Conservation (phyloP, 2,888 invertebrate genomes). For the Phengaris alcon region DNA sequence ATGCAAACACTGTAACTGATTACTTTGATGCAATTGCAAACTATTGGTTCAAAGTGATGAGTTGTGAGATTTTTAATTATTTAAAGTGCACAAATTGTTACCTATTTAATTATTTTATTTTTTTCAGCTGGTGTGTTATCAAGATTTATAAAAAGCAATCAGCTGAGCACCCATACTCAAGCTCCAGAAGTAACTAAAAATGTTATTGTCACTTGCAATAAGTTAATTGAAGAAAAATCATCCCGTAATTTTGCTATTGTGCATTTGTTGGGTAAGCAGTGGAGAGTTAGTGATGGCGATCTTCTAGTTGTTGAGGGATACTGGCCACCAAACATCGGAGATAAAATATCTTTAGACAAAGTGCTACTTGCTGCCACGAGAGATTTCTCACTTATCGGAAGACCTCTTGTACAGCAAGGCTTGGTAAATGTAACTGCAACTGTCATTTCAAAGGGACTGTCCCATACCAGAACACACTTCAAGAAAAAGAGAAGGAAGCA, state of each 20-base stretch:
- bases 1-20: too few relatives aligned
- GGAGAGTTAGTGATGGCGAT: constrained; percentile 91
- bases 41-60: too few relatives aligned
- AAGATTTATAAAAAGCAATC: constrained; percentile 57
- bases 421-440: constrained; percentile 88
- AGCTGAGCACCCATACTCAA: constrained; percentile 46
- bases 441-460: constrained; percentile 89
- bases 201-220: constrained; percentile 82
- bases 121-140: constrained; percentile 59
- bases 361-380: constrained; percentile 87
- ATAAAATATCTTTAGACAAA: constrained; percentile 89
- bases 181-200: constrained; percentile 61
- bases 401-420: constrained; percentile 86
- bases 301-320: constrained; percentile 89
- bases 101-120: too few relatives aligned
- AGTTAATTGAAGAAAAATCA: constrained; percentile 76
- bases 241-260: constrained; percentile 90
- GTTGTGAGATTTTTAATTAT: too few relatives aligned
- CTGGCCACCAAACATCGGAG: constrained; percentile 90
- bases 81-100: too few relatives aligned
- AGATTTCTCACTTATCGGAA: constrained; percentile 90
- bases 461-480: constrained; percentile 88
- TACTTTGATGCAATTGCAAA: too few relatives aligned
- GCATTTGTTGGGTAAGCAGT: constrained; percentile 89
- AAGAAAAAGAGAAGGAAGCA: constrained; percentile 88